Percentiles rank a stretch among this genome's conserved stretches.
Conservation (phyloP, 1,140 invertebrate genomes). For the Drosophila paulistorum region DNA sequence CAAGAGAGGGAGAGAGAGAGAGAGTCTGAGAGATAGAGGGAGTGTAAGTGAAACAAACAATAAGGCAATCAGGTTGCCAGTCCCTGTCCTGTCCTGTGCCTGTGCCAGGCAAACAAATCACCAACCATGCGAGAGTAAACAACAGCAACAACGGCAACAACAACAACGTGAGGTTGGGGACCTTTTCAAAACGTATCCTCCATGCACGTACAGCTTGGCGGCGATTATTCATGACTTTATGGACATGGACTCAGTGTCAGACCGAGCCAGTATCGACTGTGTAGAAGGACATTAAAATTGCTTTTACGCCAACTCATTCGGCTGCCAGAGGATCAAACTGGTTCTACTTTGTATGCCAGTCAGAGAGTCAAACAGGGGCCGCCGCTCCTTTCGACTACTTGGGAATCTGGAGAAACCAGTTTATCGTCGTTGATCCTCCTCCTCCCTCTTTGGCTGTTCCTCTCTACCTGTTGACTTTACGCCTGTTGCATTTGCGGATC, state of each 20-base stretch:
- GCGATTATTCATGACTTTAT: constrained; percentile 80
- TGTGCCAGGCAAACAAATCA: constrained; percentile 45
- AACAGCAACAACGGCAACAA: too few relatives aligned
- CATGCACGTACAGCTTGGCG: constrained; percentile 67
- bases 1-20: background rate
- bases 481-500: constrained; percentile 55
- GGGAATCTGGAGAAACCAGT: constrained; percentile 31
- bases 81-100: background rate
- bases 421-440: constrained; percentile 50
- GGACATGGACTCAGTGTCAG: constrained; percentile 32
- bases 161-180: constrained; percentile 13
- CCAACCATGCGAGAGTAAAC: constrained; percentile 20
- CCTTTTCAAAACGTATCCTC: constrained; percentile 49
- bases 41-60: constrained; percentile 11
- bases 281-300: constrained; percentile 81
- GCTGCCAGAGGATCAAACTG: constrained; percentile 74
- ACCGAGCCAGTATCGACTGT: constrained; percentile 19
- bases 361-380: constrained; percentile 46
- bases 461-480: constrained; percentile 64
- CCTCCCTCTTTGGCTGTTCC: constrained; percentile 31
- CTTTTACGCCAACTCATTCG: constrained; percentile 79
- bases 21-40: background rate
- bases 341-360: constrained; percentile 77
- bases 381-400: constrained; percentile 24
- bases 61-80: constrained; percentile 19